Base-by-base conservation (phyloP, 2,888 invertebrate genomes). In the Embidobia sp. region DNA sequence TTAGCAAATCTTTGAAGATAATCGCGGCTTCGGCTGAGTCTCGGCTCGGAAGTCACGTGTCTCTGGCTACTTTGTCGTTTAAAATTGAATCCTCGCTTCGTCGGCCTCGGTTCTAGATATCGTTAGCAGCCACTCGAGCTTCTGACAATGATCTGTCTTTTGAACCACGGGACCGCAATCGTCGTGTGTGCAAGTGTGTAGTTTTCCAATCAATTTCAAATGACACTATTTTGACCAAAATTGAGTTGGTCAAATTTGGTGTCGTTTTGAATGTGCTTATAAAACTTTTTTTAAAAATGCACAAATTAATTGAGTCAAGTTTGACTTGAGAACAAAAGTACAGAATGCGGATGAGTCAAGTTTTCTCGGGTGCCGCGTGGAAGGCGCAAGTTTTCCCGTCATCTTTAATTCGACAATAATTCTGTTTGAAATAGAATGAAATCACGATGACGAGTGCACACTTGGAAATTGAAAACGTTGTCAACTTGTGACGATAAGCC, bases 51-150 rank as follows among this genome's bases (percentile, higher is more conserved):
- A 63, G 75, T 75, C 75, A 75, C 67, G 75, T 70, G 77, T 77
- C 77, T 57, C 59, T 67, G 33, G 61, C 77, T 77, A 64, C 64
- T 74, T 74, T 69, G 77, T 51, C 57, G 73, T 78, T 74, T 73
- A 67, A 74, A 78, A 78, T 78, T 78, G 77, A 78, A 78, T 74
- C 72, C 72, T 72, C 72, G 59, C 69, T 69, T 59, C 53, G 55
- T 29, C 72, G 67, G 66, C 72, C 77, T 77, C 72, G 77, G 72
- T 72, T 72, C 61, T 72, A 77, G 72, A 77, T 77, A 67, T 77
- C 77, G 72, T 72, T 77, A 69, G 69, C 77, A 72, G 67, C 74
- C 59, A 69, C 69, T 69, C 75, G 63, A 75, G 69, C 75, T 69
- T 75, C 75, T 46, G 75, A 75, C 77, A 59, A 77, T 66, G 77